Evolutionary conservation across 2,113 vertebrate species (phyloP).

Genomic region (Chinchilla lanigera): DNA sequence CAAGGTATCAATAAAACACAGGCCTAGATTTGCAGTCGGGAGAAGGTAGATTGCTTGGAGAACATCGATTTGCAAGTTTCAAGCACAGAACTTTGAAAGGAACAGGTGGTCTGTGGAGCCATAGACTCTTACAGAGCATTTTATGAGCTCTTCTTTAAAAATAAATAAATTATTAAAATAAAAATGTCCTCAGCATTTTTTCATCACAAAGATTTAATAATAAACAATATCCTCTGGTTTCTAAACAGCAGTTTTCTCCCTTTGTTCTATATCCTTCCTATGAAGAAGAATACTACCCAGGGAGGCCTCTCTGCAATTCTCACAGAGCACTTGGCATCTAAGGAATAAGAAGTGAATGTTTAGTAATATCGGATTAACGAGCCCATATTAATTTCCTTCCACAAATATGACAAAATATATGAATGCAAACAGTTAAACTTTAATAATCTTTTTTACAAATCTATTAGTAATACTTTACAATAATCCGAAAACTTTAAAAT

Average conservation of each 20-base stretch:
- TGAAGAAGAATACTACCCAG: background rate
- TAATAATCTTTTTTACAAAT: background rate
- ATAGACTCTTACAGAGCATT: background rate
- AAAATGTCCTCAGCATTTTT: background rate
- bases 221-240: background rate
- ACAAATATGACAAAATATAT: background rate
- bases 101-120: background rate
- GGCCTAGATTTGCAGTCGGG: background rate
- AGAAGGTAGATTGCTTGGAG: background rate
- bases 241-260: background rate
- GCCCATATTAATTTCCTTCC: background rate
- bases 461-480: background rate
- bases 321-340: no score
- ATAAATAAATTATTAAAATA: background rate
- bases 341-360: background rate
- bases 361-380: background rate
- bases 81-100: background rate
- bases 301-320: fast-evolving
- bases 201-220: background rate
- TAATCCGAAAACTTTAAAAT: background rate
- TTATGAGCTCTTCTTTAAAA: background rate
- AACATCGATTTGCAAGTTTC: background rate
- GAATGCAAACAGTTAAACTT: background rate
- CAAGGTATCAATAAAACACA: background rate
- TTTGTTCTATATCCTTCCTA: background rate